Conservation (phyloP, 2,797 vertebrate genomes). For the Prunella strophiata region DNA sequence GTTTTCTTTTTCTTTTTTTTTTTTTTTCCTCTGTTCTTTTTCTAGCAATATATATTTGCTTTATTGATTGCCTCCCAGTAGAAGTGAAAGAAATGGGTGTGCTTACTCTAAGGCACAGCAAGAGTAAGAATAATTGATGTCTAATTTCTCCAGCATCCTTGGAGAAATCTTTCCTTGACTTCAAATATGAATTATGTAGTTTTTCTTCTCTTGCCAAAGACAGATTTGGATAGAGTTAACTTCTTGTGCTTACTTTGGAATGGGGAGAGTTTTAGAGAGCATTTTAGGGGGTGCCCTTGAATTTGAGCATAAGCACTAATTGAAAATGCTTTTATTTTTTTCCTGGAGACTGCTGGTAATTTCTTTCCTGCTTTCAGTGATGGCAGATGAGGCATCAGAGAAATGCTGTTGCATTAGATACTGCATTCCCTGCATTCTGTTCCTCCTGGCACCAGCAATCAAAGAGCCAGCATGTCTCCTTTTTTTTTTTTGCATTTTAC, state of each 20-base stretch:
- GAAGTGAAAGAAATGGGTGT: neutral
- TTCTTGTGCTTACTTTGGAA: neutral
- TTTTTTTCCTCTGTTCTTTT: neutral
- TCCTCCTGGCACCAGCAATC: neutral
- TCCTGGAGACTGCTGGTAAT: neutral
- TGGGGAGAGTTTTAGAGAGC: neutral
- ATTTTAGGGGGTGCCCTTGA: neutral
- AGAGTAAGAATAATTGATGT: neutral
- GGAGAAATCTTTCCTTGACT: neutral
- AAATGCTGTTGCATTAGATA: neutral
- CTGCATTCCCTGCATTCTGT: neutral
- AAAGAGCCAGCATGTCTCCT: rapidly evolving
- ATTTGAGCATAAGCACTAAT: neutral
- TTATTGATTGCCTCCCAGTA: neutral
- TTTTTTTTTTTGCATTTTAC: neutral
- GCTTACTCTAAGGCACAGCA: neutral
- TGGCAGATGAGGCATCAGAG: neutral
- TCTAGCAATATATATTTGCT: neutral
- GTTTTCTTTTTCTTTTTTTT: neutral
- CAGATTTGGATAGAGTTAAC: neutral
- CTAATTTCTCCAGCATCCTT: neutral
- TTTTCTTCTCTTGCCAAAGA: neutral
- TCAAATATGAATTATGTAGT: neutral
- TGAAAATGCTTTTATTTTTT: neutral
- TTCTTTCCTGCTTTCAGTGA: neutral